Percentiles rank a stretch among this genome's conserved stretches.
Conservation (phyloP, 2,888 invertebrate species). For the Caenorhabditis sinica region DNA sequence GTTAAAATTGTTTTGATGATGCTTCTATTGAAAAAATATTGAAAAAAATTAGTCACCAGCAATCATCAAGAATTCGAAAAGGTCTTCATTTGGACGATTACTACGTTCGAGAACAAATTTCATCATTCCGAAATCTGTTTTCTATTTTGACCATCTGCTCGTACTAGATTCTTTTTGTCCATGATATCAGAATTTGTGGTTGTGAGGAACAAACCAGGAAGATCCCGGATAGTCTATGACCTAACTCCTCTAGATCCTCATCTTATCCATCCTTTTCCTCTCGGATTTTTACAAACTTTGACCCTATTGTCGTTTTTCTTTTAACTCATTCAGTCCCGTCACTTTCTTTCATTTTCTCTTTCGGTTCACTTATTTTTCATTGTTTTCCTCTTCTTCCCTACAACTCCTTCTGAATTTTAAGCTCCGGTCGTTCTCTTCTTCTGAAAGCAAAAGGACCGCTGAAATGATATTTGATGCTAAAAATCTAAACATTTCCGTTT, state of each 20-base stretch:
- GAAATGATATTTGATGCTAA: not conserved
- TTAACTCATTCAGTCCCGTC: conserved; percentile 15
- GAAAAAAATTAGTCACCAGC: conserved; percentile 10
- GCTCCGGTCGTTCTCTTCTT: not conserved
- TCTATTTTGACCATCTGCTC: not conserved
- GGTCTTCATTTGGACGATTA: conserved; percentile 6
- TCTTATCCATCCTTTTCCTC: not conserved
- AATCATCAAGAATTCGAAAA: not conserved
- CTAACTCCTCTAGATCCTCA: not conserved
- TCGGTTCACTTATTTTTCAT: conserved; percentile 31
- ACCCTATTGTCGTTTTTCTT: not conserved
- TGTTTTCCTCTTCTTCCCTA: not conserved
- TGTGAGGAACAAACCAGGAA: not conserved
- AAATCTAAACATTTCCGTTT: conserved; percentile 1
- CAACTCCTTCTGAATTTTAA: not conserved
- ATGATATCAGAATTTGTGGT: not conserved
- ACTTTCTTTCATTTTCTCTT: conserved; percentile 7
- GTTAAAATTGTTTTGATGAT: conserved; percentile 3
- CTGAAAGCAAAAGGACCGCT: not conserved
- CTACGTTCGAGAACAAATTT: not conserved
- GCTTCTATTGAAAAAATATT: not conserved
- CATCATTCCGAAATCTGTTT: not conserved
- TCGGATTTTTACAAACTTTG: conserved; percentile 4
- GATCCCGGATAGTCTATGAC: too few species aligned
- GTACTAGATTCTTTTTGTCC: not conserved